phyloP scores from a whole-genome alignment of 2,113 vertebrate genomes.

The Sitta europaea region DNA sequence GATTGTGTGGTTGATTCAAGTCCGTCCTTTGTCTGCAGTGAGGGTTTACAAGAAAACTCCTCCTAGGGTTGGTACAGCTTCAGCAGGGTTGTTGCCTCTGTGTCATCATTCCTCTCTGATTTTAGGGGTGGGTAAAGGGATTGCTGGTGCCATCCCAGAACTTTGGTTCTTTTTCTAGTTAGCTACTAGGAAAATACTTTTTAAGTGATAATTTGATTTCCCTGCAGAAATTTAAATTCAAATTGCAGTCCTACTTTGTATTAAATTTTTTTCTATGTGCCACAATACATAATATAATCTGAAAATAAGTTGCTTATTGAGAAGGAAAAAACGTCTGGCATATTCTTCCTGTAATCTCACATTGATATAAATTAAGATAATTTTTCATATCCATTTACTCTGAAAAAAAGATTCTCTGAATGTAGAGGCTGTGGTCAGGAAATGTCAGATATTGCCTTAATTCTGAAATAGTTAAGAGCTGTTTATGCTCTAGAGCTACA shows the following conservation, averaged over 20 bases:
- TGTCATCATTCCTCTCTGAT: neutral
- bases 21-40: neutral
- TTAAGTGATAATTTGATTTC: neutral
- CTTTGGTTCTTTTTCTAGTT: neutral
- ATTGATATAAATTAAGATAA: neutral
- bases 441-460: neutral
- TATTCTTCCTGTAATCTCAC: neutral
- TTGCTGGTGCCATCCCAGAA: neutral
- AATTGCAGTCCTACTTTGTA: neutral
- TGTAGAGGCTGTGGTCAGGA: neutral
- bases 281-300: neutral
- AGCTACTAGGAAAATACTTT: neutral
- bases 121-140: neutral
- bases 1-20: neutral
- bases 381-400: neutral
- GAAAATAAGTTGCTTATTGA: neutral
- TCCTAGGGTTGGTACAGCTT: neutral
- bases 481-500: neutral
- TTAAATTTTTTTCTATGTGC: neutral
- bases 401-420: neutral
- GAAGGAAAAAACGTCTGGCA: neutral
- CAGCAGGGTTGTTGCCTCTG: accelerated
- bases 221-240: neutral
- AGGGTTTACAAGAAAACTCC: neutral
- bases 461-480: neutral